These are phyloP conservation scores for Hippocampus mohnikei DNA, from an alignment of 2,113 vertebrate genomes.

Conservation along the genomic window DNA sequence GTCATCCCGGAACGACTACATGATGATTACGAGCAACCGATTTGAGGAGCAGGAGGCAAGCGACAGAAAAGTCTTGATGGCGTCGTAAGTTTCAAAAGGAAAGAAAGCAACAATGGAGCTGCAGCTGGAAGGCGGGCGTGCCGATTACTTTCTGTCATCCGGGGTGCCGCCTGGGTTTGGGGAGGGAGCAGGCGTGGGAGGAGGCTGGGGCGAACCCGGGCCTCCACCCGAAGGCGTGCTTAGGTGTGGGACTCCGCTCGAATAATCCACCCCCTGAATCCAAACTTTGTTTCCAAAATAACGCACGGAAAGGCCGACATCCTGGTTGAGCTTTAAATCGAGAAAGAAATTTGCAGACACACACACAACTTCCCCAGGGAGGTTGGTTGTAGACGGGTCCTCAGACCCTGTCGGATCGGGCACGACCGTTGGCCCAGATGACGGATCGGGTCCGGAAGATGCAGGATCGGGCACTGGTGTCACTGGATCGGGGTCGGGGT, in stretches of 20 bases:
- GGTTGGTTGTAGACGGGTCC: too few species aligned
- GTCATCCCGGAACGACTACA: background rate
- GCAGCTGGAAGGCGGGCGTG: background rate
- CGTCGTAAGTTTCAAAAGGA: background rate
- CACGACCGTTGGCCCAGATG: too few species aligned
- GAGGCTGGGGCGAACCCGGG: too few species aligned
- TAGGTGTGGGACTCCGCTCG: fast-evolving
- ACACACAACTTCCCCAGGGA: too few species aligned
- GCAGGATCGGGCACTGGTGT: too few species aligned
- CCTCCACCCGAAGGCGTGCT: fast-evolving
- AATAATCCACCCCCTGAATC: background rate
- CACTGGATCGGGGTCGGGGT: too few species aligned
- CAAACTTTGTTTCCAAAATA: background rate
- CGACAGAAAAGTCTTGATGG: background rate
- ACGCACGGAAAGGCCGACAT: background rate
- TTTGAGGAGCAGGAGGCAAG: background rate
- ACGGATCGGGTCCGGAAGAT: too few species aligned
- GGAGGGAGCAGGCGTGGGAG: too few species aligned
- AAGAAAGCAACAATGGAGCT: background rate
- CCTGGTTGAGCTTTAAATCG: background rate
- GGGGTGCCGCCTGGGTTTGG: background rate
- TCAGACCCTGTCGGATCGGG: too few species aligned
- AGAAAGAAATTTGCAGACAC: fast-evolving
- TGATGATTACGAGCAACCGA: background rate
- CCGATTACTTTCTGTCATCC: background rate